Percentiles rank a stretch among this genome's conserved stretches.
These are phyloP conservation scores for Tapera naevia DNA, from an alignment of 2,797 vertebrate genomes.

Conservation along the genomic window DNA sequence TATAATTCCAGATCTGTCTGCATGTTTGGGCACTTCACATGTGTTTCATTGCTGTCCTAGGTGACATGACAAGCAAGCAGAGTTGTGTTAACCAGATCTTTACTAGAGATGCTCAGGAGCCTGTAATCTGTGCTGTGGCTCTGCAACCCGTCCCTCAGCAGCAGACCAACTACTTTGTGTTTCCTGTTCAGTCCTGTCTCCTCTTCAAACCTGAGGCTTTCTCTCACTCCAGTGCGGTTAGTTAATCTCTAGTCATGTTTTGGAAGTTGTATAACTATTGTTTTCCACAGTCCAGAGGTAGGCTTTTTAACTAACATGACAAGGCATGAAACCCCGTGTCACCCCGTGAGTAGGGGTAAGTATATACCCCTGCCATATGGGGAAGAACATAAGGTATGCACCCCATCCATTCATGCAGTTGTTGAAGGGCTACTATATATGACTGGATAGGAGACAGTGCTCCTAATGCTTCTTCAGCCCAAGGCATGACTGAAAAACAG, in stretches of 20 bases:
- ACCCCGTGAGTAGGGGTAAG: background rate
- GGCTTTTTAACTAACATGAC: background rate
- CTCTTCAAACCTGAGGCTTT: background rate
- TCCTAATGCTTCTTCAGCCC: background rate
- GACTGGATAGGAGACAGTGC: too few species aligned
- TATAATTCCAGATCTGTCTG: background rate
- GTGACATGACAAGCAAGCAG: background rate
- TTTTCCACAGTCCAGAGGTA: background rate
- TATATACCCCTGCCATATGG: background rate
- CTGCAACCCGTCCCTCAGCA: background rate
- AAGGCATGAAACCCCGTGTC: background rate
- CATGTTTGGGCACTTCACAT: background rate
- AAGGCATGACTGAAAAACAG: background rate
- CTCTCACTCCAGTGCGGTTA: background rate
- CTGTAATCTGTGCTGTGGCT: background rate
- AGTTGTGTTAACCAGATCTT: background rate
- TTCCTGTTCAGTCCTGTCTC: background rate
- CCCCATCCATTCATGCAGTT: background rate
- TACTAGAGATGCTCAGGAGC: background rate
- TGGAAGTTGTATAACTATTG: background rate
- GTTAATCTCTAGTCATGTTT: background rate
- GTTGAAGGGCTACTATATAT: background rate
- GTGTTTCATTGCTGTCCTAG: background rate
- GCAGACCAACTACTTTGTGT: background rate
- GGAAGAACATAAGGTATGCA: fast-evolving